These are phyloP conservation scores for Epinotia bilunana DNA, from an alignment of 2,888 invertebrate genomes.

Conservation along the genomic window DNA sequence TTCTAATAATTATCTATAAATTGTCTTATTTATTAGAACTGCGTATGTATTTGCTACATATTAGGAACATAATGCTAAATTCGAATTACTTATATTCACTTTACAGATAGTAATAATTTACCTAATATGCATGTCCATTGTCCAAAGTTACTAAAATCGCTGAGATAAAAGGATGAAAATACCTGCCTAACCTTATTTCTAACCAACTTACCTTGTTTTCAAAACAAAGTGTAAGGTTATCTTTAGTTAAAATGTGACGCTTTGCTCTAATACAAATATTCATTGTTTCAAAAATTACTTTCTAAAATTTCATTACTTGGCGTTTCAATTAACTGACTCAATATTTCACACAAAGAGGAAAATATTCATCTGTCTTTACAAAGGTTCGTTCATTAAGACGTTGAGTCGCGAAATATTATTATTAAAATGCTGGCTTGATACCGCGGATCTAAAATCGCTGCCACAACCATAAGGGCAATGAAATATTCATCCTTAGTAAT, in stretches of 20 bases:
- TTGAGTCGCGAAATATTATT: constrained; percentile 27
- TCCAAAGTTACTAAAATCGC: too few relatives aligned
- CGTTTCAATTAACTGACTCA: constrained; percentile 33
- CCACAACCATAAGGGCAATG: not conserved
- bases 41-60: too few relatives aligned
- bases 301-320: constrained; percentile 28
- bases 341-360: constrained; percentile 38
- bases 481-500: constrained; percentile 7
- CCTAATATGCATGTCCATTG: too few relatives aligned
- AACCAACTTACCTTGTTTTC: too few relatives aligned
- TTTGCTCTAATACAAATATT: not conserved
- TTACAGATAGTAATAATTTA: too few relatives aligned
- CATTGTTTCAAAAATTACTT: constrained; percentile 12
- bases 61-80: too few relatives aligned
- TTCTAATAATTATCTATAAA: too few relatives aligned
- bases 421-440: constrained; percentile 24
- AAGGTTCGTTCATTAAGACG: constrained; percentile 15
- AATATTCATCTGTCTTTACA: constrained; percentile 35
- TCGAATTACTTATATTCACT: too few relatives aligned
- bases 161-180: too few relatives aligned
- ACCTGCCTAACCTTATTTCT: too few relatives aligned
- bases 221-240: not conserved
- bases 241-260: not conserved
- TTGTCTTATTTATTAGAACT: too few relatives aligned
- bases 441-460: constrained; percentile 8